These are phyloP conservation scores for Malacoraja senta DNA, from an alignment of 2,797 vertebrate species.

Conservation along the genomic window DNA sequence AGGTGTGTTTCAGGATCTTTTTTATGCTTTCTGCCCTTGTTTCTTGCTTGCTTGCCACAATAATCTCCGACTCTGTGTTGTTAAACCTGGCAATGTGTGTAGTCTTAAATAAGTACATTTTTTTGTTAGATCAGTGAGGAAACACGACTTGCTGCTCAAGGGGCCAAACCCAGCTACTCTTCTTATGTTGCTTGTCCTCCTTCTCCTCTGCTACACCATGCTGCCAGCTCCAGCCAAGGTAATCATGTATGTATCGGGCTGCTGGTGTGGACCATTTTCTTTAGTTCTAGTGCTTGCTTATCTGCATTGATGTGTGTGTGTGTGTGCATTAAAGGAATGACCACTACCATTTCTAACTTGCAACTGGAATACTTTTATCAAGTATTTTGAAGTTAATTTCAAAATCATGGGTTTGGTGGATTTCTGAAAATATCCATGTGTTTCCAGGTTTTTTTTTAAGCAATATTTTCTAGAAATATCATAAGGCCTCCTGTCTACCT, in stretches of 20 bases:
- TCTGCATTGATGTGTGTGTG: slow-evolving; percentile 44
- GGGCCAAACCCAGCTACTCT: slow-evolving; percentile 63
- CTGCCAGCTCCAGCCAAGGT: slow-evolving; percentile 92
- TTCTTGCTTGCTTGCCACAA: not conserved
- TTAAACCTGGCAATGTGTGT: slow-evolving; percentile 14
- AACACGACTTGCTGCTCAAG: slow-evolving; percentile 66
- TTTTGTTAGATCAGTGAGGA: slow-evolving; percentile 84
- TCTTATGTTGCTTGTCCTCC: slow-evolving; percentile 60
- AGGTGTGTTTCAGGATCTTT: not conserved
- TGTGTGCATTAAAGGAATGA: not conserved
- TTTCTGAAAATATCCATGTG: not conserved
- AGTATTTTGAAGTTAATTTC: not conserved
- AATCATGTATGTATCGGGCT: slow-evolving; percentile 81
- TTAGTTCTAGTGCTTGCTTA: slow-evolving; percentile 49
- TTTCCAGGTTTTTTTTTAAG: not conserved
- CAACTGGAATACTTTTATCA: not conserved
- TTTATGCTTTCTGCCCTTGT: not conserved
- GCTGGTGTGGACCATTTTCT: slow-evolving; percentile 52
- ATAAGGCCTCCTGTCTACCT: not conserved
- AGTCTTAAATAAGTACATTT: slow-evolving; percentile 15
- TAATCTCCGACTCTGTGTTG: not conserved
- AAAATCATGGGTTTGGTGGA: not conserved
- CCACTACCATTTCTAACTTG: not conserved
- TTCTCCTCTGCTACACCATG: slow-evolving; percentile 69
- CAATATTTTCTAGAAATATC: not conserved